Conservation (phyloP, 2,888 invertebrate genomes). For the Panzeria rudis region DNA sequence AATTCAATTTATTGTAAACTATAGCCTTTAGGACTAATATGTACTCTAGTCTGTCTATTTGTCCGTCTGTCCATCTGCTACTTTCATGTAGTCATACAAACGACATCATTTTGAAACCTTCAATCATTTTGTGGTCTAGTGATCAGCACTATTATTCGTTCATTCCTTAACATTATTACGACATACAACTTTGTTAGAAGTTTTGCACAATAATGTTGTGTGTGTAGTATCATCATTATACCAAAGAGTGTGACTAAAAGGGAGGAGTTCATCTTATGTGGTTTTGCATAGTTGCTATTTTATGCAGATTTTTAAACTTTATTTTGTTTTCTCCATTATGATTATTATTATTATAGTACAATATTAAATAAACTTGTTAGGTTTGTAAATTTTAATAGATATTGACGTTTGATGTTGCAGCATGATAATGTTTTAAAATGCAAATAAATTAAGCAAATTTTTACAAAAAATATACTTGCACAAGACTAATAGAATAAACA, state of each 20-base stretch:
- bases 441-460: slow-evolving; percentile 55
- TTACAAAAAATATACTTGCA: background rate
- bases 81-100: slow-evolving; percentile 30
- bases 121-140: slow-evolving; percentile 66
- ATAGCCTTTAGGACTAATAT: slow-evolving; percentile 44
- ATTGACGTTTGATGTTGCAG: slow-evolving; percentile 70
- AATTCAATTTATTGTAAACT: slow-evolving; percentile 48
- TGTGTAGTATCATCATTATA: background rate
- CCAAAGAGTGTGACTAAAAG: slow-evolving; percentile 35
- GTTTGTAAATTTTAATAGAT: slow-evolving; percentile 71
- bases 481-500: slow-evolving; percentile 24
- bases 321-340: slow-evolving; percentile 37
- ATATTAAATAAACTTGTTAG: slow-evolving; percentile 72
- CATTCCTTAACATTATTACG: slow-evolving; percentile 20
- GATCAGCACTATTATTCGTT: slow-evolving; percentile 31
- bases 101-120: slow-evolving; percentile 59
- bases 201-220: slow-evolving; percentile 6
- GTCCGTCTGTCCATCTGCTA: slow-evolving; percentile 4
- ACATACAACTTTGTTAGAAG: slow-evolving; percentile 60
- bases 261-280: slow-evolving; percentile 57
- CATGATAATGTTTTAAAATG: slow-evolving; percentile 65
- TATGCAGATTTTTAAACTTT: slow-evolving; percentile 24
- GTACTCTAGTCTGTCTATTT: background rate
- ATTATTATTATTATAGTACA: slow-evolving; percentile 56
- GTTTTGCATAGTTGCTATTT: slow-evolving; percentile 45